Evolutionary conservation across 2,888 invertebrate genomes (phyloP), one percentile per base, ranked within the genome.

Genomic region (Miltochrista miniata): DNA sequence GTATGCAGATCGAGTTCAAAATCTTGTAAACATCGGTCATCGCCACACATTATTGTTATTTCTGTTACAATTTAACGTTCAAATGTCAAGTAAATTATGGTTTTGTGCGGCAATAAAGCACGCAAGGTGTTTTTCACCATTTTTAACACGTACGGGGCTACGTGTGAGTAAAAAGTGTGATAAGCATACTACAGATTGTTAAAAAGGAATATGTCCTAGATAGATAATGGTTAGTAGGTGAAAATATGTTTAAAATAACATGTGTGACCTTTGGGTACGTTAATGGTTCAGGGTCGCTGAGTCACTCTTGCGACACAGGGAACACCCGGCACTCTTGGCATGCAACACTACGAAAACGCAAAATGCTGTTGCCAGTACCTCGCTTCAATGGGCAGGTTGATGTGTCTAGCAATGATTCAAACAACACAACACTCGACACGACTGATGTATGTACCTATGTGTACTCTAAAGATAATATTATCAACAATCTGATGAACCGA

Each of bases 271-370:
- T 76, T 72, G 62, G 68, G 70, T 72, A 72, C 75, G 76, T 78
- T 81, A 78, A 75, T 82, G 77, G 81, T 85, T 84, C 84, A 86
- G 78, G 84, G 85, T 68, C 81, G 77, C 70, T 85, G 81, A 85
- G 65, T 84, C 85, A 85, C 73, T 64, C 53, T 76, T 73, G 75
- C 79, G 78, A 79, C 81, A 82, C 63, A 78, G 84, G 85, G 83
- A 84, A 84, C 84, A 86, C 86, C 85, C 84, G 79, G 76, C 76
- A 77, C 71, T 83, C 76, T 85, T 85, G 84, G 83, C 85, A 81
- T 76, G 78, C 74, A 71, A 68, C 68, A 69, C 71, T 61, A 70
- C 73, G 63, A 65, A 64, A 70, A 68, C 64, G 52, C 59, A 60
- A 65, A 57, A 70, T 66, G 63, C 58, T 69, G 68, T 64, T 69